Percentiles rank a stretch among this genome's conserved stretches.
Evolutionary conservation across 2,797 vertebrate species (phyloP).

Genomic region (Hypotaenidia philippensis): DNA sequence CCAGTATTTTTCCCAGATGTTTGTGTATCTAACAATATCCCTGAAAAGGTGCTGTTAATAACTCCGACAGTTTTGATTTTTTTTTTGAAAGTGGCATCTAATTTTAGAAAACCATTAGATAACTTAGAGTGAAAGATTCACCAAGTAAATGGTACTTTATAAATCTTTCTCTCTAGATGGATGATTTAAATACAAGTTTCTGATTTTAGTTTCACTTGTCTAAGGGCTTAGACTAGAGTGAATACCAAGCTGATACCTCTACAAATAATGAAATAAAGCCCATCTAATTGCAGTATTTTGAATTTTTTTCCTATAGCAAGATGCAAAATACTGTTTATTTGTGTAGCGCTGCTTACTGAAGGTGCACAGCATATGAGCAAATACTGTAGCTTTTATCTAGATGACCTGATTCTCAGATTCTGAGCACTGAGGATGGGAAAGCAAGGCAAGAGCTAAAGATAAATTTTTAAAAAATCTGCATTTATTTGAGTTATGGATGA

Average conservation of each 20-base stretch:
- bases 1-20: background rate
- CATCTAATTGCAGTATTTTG: background rate
- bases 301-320: background rate
- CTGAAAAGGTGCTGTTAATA: constrained; percentile 17
- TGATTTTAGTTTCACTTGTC: constrained; percentile 1
- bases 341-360: background rate
- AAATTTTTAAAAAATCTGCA: background rate
- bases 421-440: background rate
- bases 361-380: background rate
- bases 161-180: background rate
- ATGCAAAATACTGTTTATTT: background rate
- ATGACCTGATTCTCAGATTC: constrained; percentile 12
- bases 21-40: constrained; percentile 6
- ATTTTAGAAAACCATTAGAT: constrained; percentile 56
- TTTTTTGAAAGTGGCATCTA: constrained; percentile 9
- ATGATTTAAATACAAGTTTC: background rate
- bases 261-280: background rate
- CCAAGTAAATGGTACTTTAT: background rate
- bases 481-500: constrained; percentile 38
- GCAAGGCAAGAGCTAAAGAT: background rate
- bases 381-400: background rate
- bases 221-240: background rate
- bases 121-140: constrained; percentile 19
- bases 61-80: background rate
- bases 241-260: background rate